Evolutionary conservation across 2,888 invertebrate species (phyloP), one percentile per base, ranked within the genome.

Genomic region (Xanthorhoe designata): DNA sequence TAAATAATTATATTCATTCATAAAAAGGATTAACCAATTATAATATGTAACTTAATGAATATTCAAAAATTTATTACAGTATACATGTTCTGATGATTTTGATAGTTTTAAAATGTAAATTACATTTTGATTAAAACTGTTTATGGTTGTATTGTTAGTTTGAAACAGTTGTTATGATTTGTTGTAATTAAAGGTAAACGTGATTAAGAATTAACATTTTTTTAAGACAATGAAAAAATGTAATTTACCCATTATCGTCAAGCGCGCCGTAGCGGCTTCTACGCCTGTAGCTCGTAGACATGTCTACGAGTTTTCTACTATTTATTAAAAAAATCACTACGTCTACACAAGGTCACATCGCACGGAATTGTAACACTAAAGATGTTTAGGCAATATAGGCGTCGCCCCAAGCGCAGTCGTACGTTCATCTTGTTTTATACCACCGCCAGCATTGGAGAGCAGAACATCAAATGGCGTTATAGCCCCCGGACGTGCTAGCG

Each of bases 341-440:
- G 69, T 73, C 76, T 84, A 86, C 73, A 84, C 91, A 91, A 93
- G 86, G 88, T 84, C 85, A 92, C 87, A 78, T 74, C 89, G 84
- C 80, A 75, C 85, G 77, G 84, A 82, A 87, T 82, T 89, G 90
- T 91, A 91, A 54, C 64, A 88, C 82, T 79, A 92, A 91, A 92
- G 92, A 92, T 92, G 93, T 92, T 93, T 91, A 92, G 90, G 87
- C 87, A 91, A 91, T 91, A 92, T 92, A 93, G 93, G 91, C 92
- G 93, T 89, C 90, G 84, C 92, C 91, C 88, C 88, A 86, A 90
- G 91, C 93, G 91, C 92, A 92, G 92, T 80, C 74, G 71, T 70
- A 71, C 92, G 93, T 92, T 91, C 90, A 90, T 91, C 92, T 92
- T 87, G 86, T 82, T 86, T 87, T 88, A 91, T 90, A 90, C 85